Base-by-base conservation (phyloP, 1,140 invertebrate species). In the Penaeus vannamei region DNA sequence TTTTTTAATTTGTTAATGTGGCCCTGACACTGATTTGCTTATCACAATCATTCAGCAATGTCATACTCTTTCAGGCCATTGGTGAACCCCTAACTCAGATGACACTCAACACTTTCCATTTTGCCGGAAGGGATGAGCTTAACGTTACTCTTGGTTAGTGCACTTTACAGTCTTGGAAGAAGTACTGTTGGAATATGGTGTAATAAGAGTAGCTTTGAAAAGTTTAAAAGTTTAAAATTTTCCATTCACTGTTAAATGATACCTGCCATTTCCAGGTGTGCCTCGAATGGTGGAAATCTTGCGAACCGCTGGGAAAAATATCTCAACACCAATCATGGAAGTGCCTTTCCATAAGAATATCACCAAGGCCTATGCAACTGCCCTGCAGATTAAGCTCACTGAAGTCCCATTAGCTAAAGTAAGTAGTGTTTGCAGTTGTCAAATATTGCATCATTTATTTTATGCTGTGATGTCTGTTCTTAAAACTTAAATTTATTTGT, bases 31-130 rank as follows among this genome's bases (percentile, higher is more conserved):
- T 53, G 46, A 53, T 53, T 5, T 53, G 46, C 46, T 0, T 2
- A 17, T 53, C 10, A 53, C 53, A 53, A 53, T 17, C 53, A 53
- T 14, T 53, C 53, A 53, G 17, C 53, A 53, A 53, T 17, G 1
- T 64, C 53, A 76, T 90, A 79, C 86, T 87, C 17, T 92, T 91
- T 90, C 92, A 94, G 94, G 99, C 98, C 17, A 97, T 99, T 91
- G 98, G 98, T 88, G 99, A 99, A 94, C 99, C 99, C 0, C 99
- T 98, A 5, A 99, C 99, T 86, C 99, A 99, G 94, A 99, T 99
- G 99, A 99, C 99, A 91, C 93, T 99, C 90, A 99, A 99, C 92
- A 99, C 99, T 61, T 99, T 99, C 93, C 99, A 99, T 93, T 99
- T 99, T 94, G 99, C 99, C 91, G 99, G 99, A 93, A 95, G 98